Evolutionary conservation across 2,113 vertebrate species (phyloP).

Genomic region (Speoplatyrhinus poulsoni): DNA sequence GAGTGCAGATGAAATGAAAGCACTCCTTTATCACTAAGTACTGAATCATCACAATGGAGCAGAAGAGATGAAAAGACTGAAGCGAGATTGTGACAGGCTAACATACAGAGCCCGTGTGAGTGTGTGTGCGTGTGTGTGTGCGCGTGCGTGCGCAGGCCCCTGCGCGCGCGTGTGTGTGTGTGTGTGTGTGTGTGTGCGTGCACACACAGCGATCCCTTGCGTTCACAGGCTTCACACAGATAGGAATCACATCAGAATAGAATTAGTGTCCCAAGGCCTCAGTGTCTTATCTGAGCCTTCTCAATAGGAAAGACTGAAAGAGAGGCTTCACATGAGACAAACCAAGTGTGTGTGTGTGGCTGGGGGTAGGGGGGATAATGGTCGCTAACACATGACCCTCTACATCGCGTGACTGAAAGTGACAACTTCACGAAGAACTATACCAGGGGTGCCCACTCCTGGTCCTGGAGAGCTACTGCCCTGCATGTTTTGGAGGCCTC

Average conservation of each 20-base stretch:
- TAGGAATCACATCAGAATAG: slow-evolving; percentile 35
- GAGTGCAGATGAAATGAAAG: slow-evolving; percentile 4
- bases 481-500: too few species aligned
- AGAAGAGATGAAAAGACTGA: too few species aligned
- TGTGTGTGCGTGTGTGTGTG: neutral
- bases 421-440: neutral
- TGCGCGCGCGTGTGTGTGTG: neutral
- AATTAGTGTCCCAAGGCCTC: slow-evolving; percentile 34
- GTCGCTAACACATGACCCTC: slow-evolving; percentile 30
- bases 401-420: neutral
- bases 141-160: neutral
- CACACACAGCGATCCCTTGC: too few species aligned
- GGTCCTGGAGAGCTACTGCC: too few species aligned
- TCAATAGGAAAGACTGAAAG: slow-evolving; percentile 13
- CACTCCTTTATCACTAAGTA: slow-evolving; percentile 1
- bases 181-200: neutral
- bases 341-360: too few species aligned
- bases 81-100: too few species aligned
- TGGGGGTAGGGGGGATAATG: slow-evolving; percentile 40
- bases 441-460: neutral
- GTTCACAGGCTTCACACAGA: slow-evolving; percentile 16
- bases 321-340: slow-evolving; percentile 5
- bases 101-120: neutral
- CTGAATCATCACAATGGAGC: neutral
- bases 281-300: slow-evolving; percentile 36